Evolutionary conservation across 2,888 invertebrate genomes (phyloP), one percentile per base, ranked within the genome.

Genomic region (Panopea generosa): DNA sequence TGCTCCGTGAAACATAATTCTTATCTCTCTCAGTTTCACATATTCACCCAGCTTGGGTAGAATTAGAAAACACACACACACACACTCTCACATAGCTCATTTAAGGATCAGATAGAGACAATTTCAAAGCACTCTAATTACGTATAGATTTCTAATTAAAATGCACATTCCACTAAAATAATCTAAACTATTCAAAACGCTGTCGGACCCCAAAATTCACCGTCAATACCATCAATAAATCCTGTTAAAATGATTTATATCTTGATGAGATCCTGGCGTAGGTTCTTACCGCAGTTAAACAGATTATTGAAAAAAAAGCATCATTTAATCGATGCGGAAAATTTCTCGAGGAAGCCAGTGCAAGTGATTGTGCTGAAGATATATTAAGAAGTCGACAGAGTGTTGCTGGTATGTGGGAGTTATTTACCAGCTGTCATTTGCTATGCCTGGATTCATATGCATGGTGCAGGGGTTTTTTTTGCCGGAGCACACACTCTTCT

Each of bases 371-470:
- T 50, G 59, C 59, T 63, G 33, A 27, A 68, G 72, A 60, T 67
- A 67, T 50, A 69, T 18, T 50, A 65, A 63, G 61, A 60, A 56
- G 59, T 50, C 9, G 65, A 68, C 57, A 72, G 62, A 63, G 20
- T 52, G 33, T 49, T 22, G 11, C 62, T 49, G 68, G 69, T 53
- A 67, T 72, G 63, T 57, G 24, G 65, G 70, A 78, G 66, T 61
- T 56, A 26, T 50, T 57, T 69, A 52, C 60, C 77, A 78, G 73
- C 69, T 78, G 77, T 49, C 53, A 14, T 11, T 40, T 29, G 49
- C 43, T 59, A 47, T 68, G 68, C 59, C 68, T 77, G 77, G 71
- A 68, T 77, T 60, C 65, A 63, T 63, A 49, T 63, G 68, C 77
- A 69, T 68, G 65, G 38, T 40, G 24, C 55, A 57, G 52, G 9